Conservation (phyloP, 2,797 vertebrate species). For the Gymnoscopelus braueri region DNA sequence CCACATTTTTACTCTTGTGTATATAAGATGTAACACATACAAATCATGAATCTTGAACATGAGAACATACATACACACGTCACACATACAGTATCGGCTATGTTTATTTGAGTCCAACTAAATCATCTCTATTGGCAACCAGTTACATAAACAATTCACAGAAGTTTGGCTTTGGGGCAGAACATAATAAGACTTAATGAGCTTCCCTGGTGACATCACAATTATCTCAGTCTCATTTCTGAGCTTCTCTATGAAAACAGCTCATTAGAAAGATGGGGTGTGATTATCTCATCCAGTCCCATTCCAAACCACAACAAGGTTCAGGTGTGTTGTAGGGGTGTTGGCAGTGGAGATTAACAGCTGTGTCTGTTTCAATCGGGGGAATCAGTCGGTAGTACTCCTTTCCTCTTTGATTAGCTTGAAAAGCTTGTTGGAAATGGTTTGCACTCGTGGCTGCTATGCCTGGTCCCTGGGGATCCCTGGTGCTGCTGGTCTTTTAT, state of each 20-base stretch:
- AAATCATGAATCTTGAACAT: too few relatives aligned
- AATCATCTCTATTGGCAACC: neutral
- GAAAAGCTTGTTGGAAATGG: slow-evolving; percentile 21
- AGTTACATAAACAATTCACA: neutral
- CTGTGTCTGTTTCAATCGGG: neutral
- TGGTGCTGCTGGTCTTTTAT: too few relatives aligned
- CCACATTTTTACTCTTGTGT: too few relatives aligned
- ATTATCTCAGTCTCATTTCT: neutral
- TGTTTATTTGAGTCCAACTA: neutral
- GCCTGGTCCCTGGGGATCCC: too few relatives aligned
- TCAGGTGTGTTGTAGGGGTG: neutral
- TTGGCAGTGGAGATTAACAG: neutral
- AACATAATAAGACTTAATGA: neutral
- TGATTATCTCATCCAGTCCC: neutral
- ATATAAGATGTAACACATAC: too few relatives aligned
- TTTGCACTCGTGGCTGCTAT: neutral
- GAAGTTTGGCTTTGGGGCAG: neutral
- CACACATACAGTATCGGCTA: neutral
- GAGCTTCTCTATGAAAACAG: neutral
- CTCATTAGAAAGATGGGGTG: neutral
- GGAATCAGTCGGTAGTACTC: neutral
- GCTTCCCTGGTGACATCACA: neutral
- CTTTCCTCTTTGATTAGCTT: slow-evolving; percentile 1
- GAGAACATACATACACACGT: neutral
- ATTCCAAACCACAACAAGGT: neutral